These are phyloP conservation scores for Myodes glareolus DNA, from an alignment of 2,113 vertebrate genomes.

Conservation along the genomic window DNA sequence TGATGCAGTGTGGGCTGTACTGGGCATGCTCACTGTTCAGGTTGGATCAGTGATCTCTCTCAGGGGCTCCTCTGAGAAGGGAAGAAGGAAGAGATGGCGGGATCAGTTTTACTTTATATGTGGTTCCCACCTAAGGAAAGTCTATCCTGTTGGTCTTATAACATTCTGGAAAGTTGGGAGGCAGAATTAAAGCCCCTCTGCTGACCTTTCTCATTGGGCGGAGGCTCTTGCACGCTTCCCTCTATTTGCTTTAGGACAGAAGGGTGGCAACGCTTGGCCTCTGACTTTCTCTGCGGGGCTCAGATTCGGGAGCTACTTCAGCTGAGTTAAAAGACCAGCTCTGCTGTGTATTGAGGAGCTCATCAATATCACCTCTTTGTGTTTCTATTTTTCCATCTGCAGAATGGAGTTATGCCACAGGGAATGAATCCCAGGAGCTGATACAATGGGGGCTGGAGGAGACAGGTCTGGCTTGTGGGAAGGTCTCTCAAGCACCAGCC, in stretches of 20 bases:
- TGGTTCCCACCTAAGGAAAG: background rate
- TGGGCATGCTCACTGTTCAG: background rate
- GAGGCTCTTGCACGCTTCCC: background rate
- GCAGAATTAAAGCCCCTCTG: background rate
- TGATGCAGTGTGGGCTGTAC: background rate
- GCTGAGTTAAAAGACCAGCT: background rate
- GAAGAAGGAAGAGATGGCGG: background rate
- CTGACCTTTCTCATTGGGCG: background rate
- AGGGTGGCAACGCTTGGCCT: background rate
- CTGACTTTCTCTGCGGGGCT: background rate
- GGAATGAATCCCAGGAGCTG: background rate
- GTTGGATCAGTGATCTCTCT: background rate
- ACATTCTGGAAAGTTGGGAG: background rate
- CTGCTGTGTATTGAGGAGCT: background rate
- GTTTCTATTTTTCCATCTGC: background rate
- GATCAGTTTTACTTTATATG: background rate
- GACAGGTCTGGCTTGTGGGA: accelerated
- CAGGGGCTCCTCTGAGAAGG: too few relatives aligned
- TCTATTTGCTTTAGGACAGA: background rate
- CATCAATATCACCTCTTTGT: background rate
- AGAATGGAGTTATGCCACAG: background rate
- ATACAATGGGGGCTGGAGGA: background rate
- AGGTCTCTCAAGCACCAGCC: background rate
- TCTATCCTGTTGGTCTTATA: background rate
- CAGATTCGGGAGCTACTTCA: background rate